Conservation (phyloP, 2,797 vertebrate genomes). For the Uromys caudimaculatus region DNA sequence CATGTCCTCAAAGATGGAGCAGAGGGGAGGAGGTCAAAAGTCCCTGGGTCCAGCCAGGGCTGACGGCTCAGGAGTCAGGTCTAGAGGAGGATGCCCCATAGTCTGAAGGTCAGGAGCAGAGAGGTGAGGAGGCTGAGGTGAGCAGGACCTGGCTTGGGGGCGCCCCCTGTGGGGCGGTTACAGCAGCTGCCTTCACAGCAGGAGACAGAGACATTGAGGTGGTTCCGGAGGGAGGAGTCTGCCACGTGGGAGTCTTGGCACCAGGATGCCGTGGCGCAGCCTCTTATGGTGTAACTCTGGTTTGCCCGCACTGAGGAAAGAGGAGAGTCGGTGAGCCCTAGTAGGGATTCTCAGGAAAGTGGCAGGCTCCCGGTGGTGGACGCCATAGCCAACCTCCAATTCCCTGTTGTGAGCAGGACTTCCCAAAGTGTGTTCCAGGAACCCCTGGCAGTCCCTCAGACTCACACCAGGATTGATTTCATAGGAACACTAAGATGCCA, state of each 20-base stretch:
- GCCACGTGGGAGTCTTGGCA: slow-evolving; percentile 64
- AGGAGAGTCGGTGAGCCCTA: not conserved
- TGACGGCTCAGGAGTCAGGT: slow-evolving; percentile 20
- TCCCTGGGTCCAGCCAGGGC: slow-evolving; percentile 68
- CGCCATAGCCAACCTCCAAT: not conserved
- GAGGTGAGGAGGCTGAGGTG: slow-evolving; percentile 46
- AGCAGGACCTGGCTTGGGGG: not conserved
- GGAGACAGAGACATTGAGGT: not conserved
- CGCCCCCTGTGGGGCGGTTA: not conserved
- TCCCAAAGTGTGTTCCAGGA: not conserved
- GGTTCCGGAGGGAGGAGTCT: slow-evolving; percentile 51
- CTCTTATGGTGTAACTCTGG: slow-evolving; percentile 33
- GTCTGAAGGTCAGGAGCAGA: slow-evolving; percentile 51
- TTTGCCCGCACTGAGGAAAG: slow-evolving; percentile 37
- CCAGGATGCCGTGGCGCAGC: slow-evolving; percentile 69
- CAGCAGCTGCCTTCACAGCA: slow-evolving; percentile 65
- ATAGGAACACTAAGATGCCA: not conserved
- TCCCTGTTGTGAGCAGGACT: not conserved
- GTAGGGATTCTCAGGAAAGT: not conserved
- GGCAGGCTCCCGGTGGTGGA: not conserved
- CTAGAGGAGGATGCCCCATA: slow-evolving; percentile 68
- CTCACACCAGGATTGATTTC: not conserved
- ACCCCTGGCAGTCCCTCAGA: not conserved
- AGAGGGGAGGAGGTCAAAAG: not conserved
- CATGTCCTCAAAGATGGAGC: not conserved